Percentiles rank a stretch among this genome's conserved stretches.
Conservation (phyloP, 2,888 invertebrate species). For the Diadegma fenestrale region DNA sequence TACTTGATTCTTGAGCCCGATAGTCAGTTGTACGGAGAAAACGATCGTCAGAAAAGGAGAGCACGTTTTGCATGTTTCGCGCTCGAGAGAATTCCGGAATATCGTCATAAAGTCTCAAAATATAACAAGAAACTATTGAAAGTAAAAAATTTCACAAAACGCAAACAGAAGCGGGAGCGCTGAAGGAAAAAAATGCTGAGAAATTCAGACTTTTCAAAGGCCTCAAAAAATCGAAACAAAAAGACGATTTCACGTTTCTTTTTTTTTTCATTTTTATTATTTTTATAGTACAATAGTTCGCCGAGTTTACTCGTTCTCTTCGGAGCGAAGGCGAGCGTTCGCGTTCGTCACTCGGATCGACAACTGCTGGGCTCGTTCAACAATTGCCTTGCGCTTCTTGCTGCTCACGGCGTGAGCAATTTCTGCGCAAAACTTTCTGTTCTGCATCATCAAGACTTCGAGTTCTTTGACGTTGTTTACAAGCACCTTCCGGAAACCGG, state of each 20-base stretch:
- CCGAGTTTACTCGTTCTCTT: conserved; percentile 96
- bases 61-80: background rate
- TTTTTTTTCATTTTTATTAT: conserved; percentile 57
- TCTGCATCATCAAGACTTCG: conserved; percentile 99
- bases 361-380: conserved; percentile 98
- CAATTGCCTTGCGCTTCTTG: conserved; percentile 98
- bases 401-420: conserved; percentile 99
- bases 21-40: background rate
- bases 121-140: background rate
- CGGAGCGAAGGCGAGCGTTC: conserved; percentile 97
- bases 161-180: background rate
- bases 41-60: background rate
- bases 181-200: background rate
- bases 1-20: background rate
- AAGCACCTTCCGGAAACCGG: conserved; percentile 98
- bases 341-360: conserved; percentile 98
- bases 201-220: background rate
- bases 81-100: background rate
- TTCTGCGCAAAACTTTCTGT: conserved; percentile 98
- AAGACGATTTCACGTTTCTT: conserved; percentile 1
- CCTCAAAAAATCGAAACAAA: background rate
- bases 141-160: background rate
- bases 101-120: background rate
- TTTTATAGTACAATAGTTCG: conserved; percentile 66
- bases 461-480: conserved; percentile 96